Evolutionary conservation across 2,888 invertebrate genomes (phyloP).

Genomic region (Stenodema calcarata): DNA sequence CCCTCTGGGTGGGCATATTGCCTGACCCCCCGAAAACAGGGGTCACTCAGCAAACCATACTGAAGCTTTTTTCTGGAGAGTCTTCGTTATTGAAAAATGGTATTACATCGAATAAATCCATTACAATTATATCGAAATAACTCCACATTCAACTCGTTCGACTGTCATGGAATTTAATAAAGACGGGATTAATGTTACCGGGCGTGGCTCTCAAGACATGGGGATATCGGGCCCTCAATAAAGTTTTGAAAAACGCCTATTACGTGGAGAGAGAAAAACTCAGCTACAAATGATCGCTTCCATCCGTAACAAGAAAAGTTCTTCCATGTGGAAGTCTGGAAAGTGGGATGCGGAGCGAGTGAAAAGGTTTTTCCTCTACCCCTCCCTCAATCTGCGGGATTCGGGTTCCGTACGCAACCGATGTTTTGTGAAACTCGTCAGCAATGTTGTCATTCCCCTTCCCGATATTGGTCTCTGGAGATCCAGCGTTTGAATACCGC

Average conservation of each 20-base stretch:
- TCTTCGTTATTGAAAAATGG: too few species aligned
- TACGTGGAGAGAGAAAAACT: neutral
- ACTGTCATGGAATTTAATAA: too few species aligned
- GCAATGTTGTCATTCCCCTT: neutral
- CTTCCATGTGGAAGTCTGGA: neutral
- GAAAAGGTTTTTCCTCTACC: neutral
- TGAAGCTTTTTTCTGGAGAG: too few species aligned
- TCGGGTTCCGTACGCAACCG: neutral
- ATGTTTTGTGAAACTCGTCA: neutral
- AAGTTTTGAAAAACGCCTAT: neutral
- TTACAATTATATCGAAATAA: too few species aligned
- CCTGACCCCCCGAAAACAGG: too few species aligned
- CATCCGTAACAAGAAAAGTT: neutral
- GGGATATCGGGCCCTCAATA: neutral
- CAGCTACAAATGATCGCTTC: neutral
- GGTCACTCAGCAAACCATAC: too few species aligned
- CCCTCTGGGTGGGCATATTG: too few species aligned
- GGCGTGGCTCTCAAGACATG: neutral
- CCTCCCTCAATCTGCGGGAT: neutral
- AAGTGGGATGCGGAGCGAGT: neutral
- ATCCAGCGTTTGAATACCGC: too few species aligned
- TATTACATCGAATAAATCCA: too few species aligned
- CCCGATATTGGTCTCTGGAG: neutral
- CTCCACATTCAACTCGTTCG: too few species aligned
- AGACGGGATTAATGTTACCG: neutral